These are phyloP conservation scores for Crotalus helleri DNA, from an alignment of 2,113 vertebrate species.

Conservation along the genomic window DNA sequence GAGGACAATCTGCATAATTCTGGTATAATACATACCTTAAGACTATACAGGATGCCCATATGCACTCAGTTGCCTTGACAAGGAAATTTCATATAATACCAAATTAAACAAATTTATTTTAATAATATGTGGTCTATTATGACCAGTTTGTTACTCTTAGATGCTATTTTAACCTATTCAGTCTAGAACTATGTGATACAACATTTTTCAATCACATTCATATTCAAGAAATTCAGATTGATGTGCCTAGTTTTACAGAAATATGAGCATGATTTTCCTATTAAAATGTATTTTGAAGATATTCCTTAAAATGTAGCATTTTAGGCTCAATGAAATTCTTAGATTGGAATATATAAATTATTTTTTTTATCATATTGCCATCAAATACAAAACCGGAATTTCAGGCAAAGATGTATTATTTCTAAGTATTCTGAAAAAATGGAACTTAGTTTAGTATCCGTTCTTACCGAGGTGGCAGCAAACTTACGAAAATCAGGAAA, in stretches of 20 bases:
- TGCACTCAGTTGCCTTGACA: not conserved
- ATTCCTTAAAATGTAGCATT: not conserved
- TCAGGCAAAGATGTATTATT: not conserved
- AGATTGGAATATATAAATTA: not conserved
- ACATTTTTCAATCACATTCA: not conserved
- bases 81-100: not conserved
- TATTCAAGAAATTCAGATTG: not conserved
- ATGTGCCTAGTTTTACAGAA: not conserved
- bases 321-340: not conserved
- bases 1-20: not conserved
- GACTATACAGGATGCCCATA: not conserved
- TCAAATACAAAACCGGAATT: not conserved
- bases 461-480: not conserved
- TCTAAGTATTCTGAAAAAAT: not conserved
- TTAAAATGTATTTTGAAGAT: not conserved
- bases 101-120: not conserved
- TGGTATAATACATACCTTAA: not conserved
- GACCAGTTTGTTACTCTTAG: not conserved
- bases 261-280: not conserved
- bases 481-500: not conserved
- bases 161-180: not conserved
- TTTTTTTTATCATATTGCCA: not conserved
- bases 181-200: not conserved
- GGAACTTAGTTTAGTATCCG: not conserved
- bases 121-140: not conserved